Base-by-base conservation (phyloP, 2,797 vertebrate genomes). In the Cryptoprocta ferox region DNA sequence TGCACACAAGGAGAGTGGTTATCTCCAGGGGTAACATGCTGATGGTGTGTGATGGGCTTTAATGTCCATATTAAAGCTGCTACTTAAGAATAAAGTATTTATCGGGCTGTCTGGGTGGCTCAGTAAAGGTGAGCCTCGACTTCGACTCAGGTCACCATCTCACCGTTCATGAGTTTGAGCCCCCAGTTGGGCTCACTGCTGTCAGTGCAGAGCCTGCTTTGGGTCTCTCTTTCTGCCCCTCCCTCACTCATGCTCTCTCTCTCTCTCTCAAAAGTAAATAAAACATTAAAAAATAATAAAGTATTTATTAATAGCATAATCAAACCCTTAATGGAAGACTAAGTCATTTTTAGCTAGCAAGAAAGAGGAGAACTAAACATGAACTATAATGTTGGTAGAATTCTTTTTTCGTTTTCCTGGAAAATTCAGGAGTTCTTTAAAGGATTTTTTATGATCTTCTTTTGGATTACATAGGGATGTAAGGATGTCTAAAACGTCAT, bases 41-140 rank as follows among this genome's bases (percentile, higher is more conserved):
- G 82, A 71, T 21, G 15, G 32, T 42, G 30, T 83, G 59, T 91
- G 59, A 42, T 15, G 28, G 30, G 28, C 14, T 71, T 81, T 92
- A 75, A 82, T 59, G 76, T 82, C 63, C 24, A 32, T 39, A 70
- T 63, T 53, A 75, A 82, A 83, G 63, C 19, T 88, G 56, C 45
- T 91, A 39, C 35, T 83, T 93, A 86, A 94, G 61, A 91, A 28
- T 35, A 45, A 82, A 95, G 18, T 50, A 65, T 87, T 78, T 56
- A 85, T 30, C 19, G 7, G 56, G 56, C 8, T 10, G 56, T 24
- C 56, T 59, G 56, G 56, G 56, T 59, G 56, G 21, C 21, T 59
- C 56, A 59, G 21, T 59, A 59, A 59, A 59, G 21, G 56, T 24
- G 19, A 59, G 56, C 56, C 56, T 59, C 56, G 8, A 59, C 56